Evolutionary conservation across 2,888 invertebrate species (phyloP).

Genomic region (Lasioglossum malachurum): DNA sequence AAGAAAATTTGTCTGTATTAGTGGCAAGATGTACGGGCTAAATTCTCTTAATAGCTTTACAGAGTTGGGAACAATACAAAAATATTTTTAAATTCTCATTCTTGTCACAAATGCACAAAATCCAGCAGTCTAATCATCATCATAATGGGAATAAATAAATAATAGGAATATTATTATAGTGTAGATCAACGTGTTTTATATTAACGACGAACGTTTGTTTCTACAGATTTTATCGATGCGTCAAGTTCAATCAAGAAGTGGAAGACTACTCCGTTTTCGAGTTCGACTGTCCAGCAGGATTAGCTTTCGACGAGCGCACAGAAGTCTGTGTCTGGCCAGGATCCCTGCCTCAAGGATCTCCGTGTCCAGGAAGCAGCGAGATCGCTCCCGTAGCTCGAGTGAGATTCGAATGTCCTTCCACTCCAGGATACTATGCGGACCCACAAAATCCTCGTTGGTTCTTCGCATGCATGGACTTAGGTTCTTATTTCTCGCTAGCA

Average conservation of each 20-base stretch:
- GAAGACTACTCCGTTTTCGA: conserved; percentile 92
- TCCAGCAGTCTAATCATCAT: too few relatives aligned
- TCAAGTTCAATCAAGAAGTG: conserved; percentile 91
- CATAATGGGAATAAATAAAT: too few relatives aligned
- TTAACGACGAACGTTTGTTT: not conserved
- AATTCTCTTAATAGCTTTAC: not conserved
- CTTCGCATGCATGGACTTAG: conserved; percentile 92
- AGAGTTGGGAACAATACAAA: not conserved
- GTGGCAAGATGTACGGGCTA: too few relatives aligned
- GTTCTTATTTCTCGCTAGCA: conserved; percentile 80
- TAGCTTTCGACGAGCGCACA: conserved; percentile 91
- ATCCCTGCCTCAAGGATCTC: conserved; percentile 89
- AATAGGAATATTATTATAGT: too few relatives aligned
- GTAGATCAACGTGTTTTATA: too few relatives aligned
- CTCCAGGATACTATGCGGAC: conserved; percentile 91
- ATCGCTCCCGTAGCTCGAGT: conserved; percentile 90
- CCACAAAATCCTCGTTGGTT: conserved; percentile 94
- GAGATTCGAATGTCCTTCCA: conserved; percentile 89
- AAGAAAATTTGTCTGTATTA: too few relatives aligned
- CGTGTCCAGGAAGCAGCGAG: conserved; percentile 92
- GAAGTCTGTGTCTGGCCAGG: conserved; percentile 94
- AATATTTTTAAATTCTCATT: not conserved
- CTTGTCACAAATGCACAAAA: not conserved
- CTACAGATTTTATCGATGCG: conserved; percentile 91
- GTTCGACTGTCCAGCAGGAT: conserved; percentile 92